These are phyloP conservation scores for Clangula hyemalis DNA, from an alignment of 2,797 vertebrate species.

Conservation along the genomic window DNA sequence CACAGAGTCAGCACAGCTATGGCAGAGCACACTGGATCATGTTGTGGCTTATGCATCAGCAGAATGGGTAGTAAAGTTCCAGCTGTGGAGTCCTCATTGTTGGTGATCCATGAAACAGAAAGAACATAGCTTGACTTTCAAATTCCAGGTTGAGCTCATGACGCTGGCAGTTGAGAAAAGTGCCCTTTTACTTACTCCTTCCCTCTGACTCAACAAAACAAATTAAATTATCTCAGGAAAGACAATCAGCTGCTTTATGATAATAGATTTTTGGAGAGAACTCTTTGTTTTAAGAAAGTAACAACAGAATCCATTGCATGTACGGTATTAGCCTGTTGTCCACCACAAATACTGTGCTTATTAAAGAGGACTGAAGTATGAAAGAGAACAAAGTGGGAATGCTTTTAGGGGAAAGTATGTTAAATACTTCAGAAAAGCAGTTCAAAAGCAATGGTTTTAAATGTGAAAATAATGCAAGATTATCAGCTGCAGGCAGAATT, in stretches of 20 bases:
- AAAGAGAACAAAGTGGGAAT: not conserved
- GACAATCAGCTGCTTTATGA: slow-evolving; percentile 33
- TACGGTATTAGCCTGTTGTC: not conserved
- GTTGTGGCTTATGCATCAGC: not conserved
- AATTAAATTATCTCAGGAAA: slow-evolving; percentile 54
- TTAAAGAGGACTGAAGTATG: not conserved
- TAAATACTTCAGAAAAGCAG: slow-evolving; percentile 9
- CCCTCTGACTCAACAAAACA: slow-evolving; percentile 23
- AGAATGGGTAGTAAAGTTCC: slow-evolving; percentile 1
- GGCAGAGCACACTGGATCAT: not conserved
- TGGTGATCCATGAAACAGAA: not conserved
- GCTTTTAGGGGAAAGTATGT: slow-evolving; percentile 1
- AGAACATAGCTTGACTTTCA: not conserved
- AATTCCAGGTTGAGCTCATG: not conserved
- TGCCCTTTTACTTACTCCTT: slow-evolving; percentile 16
- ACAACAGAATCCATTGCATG: not conserved
- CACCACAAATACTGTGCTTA: not conserved
- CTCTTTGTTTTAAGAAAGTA: slow-evolving; percentile 36
- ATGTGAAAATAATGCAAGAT: not conserved
- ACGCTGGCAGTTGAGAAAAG: not conserved
- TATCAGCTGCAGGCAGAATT: not conserved
- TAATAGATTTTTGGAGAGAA: slow-evolving; percentile 12
- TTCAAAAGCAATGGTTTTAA: slow-evolving; percentile 1
- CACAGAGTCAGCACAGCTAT: not conserved
- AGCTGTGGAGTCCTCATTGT: not conserved